These are phyloP conservation scores for Peromyscus aztecus DNA, from an alignment of 2,797 vertebrate genomes.

Conservation along the genomic window DNA sequence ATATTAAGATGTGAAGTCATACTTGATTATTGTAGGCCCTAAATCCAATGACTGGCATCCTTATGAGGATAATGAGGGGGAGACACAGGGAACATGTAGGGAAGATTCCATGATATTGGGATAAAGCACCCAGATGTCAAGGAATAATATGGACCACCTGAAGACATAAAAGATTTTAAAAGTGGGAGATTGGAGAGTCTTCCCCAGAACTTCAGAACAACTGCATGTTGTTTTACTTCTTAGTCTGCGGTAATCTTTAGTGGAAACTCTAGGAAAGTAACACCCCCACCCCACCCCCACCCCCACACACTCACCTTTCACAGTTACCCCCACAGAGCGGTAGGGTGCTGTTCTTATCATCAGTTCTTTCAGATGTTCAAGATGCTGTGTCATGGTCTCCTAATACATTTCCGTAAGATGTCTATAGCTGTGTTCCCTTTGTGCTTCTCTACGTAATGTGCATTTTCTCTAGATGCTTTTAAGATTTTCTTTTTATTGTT, in stretches of 20 bases:
- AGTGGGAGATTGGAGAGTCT: not conserved
- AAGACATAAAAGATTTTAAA: not conserved
- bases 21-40: not conserved
- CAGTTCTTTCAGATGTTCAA: not conserved
- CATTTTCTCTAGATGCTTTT: constrained; percentile 15
- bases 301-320: not conserved
- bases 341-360: not conserved
- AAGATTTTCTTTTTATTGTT: constrained; percentile 26
- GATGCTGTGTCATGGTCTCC: not conserved
- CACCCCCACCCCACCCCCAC: not conserved
- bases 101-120: not conserved
- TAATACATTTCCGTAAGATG: not conserved
- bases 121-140: not conserved
- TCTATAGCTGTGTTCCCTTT: not conserved
- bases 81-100: not conserved
- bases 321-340: not conserved
- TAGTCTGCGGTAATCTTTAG: not conserved
- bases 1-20: not conserved
- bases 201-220: not conserved
- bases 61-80: not conserved
- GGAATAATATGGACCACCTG: not conserved
- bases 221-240: not conserved
- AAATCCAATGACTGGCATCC: not conserved
- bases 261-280: not conserved
- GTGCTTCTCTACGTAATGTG: not conserved